These are phyloP conservation scores for Cryptocephalus moraei DNA, from an alignment of 2,888 invertebrate species.

Conservation along the genomic window DNA sequence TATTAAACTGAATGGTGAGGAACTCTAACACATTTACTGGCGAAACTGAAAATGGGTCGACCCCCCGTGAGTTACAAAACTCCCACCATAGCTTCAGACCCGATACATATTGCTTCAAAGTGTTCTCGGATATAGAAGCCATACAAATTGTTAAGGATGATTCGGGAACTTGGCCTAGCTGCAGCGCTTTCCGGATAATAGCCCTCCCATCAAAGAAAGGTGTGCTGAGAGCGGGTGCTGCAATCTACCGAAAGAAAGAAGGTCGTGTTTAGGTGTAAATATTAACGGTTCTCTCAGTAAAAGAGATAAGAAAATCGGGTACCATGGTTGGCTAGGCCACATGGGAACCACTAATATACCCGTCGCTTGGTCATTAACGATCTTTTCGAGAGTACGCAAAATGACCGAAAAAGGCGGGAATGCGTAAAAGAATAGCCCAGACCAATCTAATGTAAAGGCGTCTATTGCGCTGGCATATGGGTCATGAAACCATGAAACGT, in stretches of 20 bases:
- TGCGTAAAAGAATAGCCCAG: conserved; percentile 4
- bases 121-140: background rate
- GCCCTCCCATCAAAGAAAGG: background rate
- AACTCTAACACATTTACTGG: conserved; percentile 1
- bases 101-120: background rate
- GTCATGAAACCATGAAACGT: conserved; percentile 19
- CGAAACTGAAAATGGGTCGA: conserved; percentile 1
- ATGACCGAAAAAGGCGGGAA: conserved; percentile 18
- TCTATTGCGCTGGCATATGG: conserved; percentile 15
- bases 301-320: background rate
- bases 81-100: conserved; percentile 1
- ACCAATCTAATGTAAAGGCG: conserved; percentile 18
- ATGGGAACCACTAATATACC: conserved; percentile 8
- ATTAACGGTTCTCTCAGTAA: background rate
- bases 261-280: background rate
- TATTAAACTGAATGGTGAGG: conserved; percentile 1
- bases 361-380: conserved; percentile 18
- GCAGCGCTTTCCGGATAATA: background rate
- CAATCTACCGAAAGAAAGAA: background rate
- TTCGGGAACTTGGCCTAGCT: background rate
- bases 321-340: too few species aligned
- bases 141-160: background rate
- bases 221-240: background rate
- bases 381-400: conserved; percentile 20
- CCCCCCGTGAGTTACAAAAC: background rate